These are phyloP conservation scores for Aegithalos caudatus DNA, from an alignment of 2,113 vertebrate genomes.

Conservation along the genomic window DNA sequence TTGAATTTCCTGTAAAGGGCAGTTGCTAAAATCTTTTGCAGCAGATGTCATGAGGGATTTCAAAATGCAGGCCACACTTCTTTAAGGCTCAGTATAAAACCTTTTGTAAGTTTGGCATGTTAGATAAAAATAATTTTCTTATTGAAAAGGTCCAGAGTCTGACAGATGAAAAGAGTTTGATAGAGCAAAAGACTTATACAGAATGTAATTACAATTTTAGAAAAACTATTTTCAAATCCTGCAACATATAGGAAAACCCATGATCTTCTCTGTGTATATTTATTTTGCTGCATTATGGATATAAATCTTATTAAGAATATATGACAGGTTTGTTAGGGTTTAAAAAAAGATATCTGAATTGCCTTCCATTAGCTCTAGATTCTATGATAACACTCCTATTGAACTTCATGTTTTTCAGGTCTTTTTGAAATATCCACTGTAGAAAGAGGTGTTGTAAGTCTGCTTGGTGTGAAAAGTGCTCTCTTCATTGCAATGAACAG, in stretches of 20 bases:
- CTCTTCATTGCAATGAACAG: constrained; percentile 92
- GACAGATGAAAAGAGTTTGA: background rate
- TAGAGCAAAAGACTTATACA: background rate
- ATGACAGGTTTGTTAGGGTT: background rate
- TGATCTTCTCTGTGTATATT: background rate
- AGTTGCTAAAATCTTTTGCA: background rate
- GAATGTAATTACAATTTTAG: background rate
- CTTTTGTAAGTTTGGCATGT: background rate
- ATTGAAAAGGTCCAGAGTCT: background rate
- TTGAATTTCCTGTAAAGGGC: background rate
- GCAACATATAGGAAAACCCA: background rate
- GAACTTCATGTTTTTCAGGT: constrained; percentile 73
- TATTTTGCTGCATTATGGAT: background rate
- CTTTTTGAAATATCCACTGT: constrained; percentile 95
- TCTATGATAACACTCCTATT: background rate
- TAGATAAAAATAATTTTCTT: background rate
- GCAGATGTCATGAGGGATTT: background rate
- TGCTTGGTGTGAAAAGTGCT: constrained; percentile 86
- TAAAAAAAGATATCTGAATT: background rate
- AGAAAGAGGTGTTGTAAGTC: constrained; percentile 91
- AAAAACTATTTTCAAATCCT: background rate
- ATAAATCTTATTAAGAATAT: background rate
- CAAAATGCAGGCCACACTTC: background rate
- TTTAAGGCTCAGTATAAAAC: background rate
- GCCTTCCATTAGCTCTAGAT: background rate